Conservation (phyloP, 2,888 invertebrate species). For the Caenorhabditis macrosperma region DNA sequence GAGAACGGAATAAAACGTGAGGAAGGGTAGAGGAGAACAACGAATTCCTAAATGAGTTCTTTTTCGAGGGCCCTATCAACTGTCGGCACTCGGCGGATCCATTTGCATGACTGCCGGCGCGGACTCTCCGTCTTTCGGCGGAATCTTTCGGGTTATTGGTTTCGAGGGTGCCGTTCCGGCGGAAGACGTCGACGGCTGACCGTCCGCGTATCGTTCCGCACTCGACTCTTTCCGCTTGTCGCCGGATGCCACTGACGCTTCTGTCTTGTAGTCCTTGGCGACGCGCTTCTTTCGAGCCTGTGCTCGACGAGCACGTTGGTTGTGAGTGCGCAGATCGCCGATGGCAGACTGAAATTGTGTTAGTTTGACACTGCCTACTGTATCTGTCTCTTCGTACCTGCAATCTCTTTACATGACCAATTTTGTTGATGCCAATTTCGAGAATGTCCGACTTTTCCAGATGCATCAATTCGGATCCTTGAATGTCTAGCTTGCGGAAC, state of each 20-base stretch:
- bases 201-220: constrained; percentile 11
- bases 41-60: not conserved
- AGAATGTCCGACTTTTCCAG: constrained; percentile 86
- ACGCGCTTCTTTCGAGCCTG: constrained; percentile 8
- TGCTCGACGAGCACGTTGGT: constrained; percentile 30
- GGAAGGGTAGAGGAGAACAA: not conserved
- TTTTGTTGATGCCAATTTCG: constrained; percentile 93
- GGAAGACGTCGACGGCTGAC: constrained; percentile 33
- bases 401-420: constrained; percentile 95
- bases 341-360: constrained; percentile 22
- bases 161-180: not conserved
- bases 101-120: constrained; percentile 36
- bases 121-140: constrained; percentile 37
- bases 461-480: constrained; percentile 63
- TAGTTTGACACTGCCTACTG: not conserved
- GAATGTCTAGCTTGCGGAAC: constrained; percentile 84
- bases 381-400: constrained; percentile 81
- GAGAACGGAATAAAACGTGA: not conserved
- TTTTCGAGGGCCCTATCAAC: not conserved
- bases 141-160: constrained; percentile 13
- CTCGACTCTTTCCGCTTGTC: constrained; percentile 18
- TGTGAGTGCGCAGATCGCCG: constrained; percentile 14
- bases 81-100: constrained; percentile 23
- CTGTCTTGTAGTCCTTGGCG: not conserved
- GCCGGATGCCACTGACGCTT: not conserved